Evolutionary conservation across 2,113 vertebrate genomes (phyloP).

Genomic region (Chlorocebus sabaeus): DNA sequence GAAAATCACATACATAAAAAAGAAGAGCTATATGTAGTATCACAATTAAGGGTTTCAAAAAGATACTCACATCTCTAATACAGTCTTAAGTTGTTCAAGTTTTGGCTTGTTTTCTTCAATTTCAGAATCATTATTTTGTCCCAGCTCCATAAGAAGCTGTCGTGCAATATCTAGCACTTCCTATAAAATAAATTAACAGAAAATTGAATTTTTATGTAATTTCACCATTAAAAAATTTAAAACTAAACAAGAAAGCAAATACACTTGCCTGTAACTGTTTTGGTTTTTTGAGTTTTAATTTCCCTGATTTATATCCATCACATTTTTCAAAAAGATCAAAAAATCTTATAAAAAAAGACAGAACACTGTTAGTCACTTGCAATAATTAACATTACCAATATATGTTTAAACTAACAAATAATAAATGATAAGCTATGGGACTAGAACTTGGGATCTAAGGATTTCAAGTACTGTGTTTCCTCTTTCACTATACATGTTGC

Average conservation of each 20-base stretch:
- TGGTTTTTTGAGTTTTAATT: slow-evolving; percentile 92
- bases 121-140: slow-evolving; percentile 93
- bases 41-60: slow-evolving; percentile 35
- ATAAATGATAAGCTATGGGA: not conserved
- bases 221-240: slow-evolving; percentile 23
- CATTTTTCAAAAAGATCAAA: slow-evolving; percentile 95
- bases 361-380: slow-evolving; percentile 6
- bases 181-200: slow-evolving; percentile 75
- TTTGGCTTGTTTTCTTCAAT: slow-evolving; percentile 95
- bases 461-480: not conserved
- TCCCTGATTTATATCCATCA: slow-evolving; percentile 91
- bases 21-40: not conserved
- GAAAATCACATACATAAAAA: not conserved
- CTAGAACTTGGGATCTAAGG: not conserved
- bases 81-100: slow-evolving; percentile 93
- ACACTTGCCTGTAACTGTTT: slow-evolving; percentile 90
- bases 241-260: slow-evolving; percentile 39
- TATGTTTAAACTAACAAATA: not conserved
- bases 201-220: not conserved
- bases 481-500: not conserved
- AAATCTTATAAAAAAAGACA: slow-evolving; percentile 84
- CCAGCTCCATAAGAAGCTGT: slow-evolving; percentile 90
- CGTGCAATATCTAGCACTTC: slow-evolving; percentile 93
- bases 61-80: slow-evolving; percentile 91
- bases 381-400: not conserved